Evolutionary conservation across 2,113 vertebrate genomes (phyloP).

Genomic region (Lontra canadensis): DNA sequence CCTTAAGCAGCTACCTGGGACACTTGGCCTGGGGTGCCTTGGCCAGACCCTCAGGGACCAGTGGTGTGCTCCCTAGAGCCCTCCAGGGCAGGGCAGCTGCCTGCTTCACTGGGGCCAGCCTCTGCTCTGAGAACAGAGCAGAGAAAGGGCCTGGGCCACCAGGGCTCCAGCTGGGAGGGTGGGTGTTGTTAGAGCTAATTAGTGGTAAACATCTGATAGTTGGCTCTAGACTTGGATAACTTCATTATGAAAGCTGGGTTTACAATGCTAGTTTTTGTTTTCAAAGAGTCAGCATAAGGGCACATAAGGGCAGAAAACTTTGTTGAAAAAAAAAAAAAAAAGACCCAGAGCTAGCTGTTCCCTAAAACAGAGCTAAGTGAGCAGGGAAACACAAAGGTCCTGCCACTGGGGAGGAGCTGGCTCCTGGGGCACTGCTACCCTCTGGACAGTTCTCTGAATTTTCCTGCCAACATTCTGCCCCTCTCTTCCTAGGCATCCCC

Average conservation of each 20-base stretch:
- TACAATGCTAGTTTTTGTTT: background rate
- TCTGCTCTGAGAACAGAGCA: background rate
- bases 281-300: background rate
- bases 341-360: background rate
- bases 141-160: background rate
- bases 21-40: background rate
- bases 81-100: background rate
- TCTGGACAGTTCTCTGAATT: background rate
- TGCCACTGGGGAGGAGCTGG: rapidly evolving
- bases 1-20: slow-evolving; percentile 85
- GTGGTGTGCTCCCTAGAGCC: no score
- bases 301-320: slow-evolving; percentile 35
- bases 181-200: background rate
- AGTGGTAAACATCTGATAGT: background rate
- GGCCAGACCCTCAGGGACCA: background rate
- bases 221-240: background rate
- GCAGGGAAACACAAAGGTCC: background rate
- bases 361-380: background rate
- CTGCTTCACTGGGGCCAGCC: background rate
- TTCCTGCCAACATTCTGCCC: background rate
- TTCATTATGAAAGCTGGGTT: background rate
- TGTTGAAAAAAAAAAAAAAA: background rate
- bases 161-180: background rate
- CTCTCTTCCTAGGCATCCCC: background rate
- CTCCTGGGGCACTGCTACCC: background rate